Evolutionary conservation across 2,113 vertebrate species (phyloP).

Genomic region (Eonycteris spelaea): DNA sequence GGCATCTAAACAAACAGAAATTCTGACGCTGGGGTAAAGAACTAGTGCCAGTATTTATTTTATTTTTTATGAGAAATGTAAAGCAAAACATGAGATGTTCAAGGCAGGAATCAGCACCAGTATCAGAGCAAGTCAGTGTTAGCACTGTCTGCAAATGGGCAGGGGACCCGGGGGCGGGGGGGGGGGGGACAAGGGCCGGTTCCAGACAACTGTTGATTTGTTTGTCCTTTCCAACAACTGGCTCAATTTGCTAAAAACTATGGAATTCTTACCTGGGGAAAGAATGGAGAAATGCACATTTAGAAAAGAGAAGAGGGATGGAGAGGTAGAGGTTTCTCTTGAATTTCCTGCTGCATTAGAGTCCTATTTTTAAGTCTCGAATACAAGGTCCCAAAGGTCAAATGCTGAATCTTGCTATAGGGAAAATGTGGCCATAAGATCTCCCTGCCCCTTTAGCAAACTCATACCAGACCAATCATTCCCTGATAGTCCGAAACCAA

Average conservation of each 20-base stretch:
- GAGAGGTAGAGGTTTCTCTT: neutral
- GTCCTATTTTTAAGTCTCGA: conserved; percentile 15
- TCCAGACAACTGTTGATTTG: neutral
- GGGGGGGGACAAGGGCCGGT: neutral
- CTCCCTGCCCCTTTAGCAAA: neutral
- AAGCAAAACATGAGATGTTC: neutral
- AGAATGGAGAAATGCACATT: neutral
- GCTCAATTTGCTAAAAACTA: neutral
- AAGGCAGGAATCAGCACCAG: neutral
- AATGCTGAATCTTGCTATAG: neutral
- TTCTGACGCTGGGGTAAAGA: neutral
- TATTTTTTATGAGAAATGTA: neutral
- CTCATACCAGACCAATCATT: neutral
- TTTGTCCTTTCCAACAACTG: neutral
- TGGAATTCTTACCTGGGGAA: neutral
- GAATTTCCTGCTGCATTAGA: neutral
- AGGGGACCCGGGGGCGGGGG: accelerated
- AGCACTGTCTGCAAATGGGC: accelerated
- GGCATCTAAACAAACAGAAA: neutral
- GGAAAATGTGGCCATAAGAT: neutral
- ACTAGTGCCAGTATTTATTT: neutral
- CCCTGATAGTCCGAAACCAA: neutral
- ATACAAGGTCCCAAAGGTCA: neutral
- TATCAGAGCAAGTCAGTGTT: neutral
- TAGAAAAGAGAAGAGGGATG: neutral